These are phyloP conservation scores for Oreohelix idahoensis DNA, from an alignment of 1,140 invertebrate genomes.

Conservation along the genomic window DNA sequence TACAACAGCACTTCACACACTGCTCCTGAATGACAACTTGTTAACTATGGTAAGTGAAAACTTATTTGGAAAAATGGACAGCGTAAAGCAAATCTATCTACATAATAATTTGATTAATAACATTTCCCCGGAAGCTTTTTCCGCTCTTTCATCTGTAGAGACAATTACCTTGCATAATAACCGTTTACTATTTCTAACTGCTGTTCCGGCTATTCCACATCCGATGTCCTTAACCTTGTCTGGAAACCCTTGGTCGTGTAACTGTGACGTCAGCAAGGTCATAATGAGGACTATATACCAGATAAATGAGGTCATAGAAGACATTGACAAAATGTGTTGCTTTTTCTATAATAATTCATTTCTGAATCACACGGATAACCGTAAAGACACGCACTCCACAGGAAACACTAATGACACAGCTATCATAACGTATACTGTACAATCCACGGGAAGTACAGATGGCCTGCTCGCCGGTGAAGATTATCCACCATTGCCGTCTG, in stretches of 20 bases:
- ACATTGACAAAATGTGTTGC: constrained; percentile 42
- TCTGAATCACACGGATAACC: not conserved
- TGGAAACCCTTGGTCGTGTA: constrained; percentile 55
- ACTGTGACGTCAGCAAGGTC: constrained; percentile 42
- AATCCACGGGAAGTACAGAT: not conserved
- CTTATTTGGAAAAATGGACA: constrained; percentile 39
- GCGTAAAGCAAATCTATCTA: constrained; percentile 46
- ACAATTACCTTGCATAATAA: constrained; percentile 49
- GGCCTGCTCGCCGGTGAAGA: not conserved
- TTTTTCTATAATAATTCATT: not conserved
- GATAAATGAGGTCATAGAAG: constrained; percentile 24
- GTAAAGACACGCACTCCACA: too few species aligned
- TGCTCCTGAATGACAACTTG: constrained; percentile 51
- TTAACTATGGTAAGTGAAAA: constrained; percentile 28
- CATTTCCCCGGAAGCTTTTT: constrained; percentile 47
- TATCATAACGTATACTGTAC: not conserved
- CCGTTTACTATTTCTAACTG: constrained; percentile 31
- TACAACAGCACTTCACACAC: constrained; percentile 25
- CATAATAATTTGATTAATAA: constrained; percentile 47
- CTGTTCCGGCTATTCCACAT: not conserved
- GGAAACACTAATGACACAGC: too few species aligned
- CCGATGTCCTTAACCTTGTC: constrained; percentile 35
- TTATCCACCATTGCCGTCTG: not conserved
- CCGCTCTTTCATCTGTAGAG: constrained; percentile 19
- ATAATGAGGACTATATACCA: constrained; percentile 30